Evolutionary conservation across 2,888 invertebrate species (phyloP).

Genomic region (Pyralis farinalis): DNA sequence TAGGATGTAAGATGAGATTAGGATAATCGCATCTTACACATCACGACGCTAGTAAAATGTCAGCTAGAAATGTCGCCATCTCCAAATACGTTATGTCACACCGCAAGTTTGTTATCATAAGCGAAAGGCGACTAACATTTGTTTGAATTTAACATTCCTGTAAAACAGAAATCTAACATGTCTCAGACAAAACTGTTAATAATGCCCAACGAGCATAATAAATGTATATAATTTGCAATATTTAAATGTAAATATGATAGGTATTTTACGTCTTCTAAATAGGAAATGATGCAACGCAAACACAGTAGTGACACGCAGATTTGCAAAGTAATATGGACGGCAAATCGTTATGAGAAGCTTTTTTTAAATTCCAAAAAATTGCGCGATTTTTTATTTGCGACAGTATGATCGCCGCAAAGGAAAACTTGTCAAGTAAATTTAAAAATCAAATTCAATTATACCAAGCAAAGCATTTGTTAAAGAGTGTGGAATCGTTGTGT

Average conservation of each 20-base stretch:
- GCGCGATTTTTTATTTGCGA: slow-evolving; percentile 8
- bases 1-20: too few relatives aligned
- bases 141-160: background rate
- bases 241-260: slow-evolving; percentile 37
- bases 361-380: slow-evolving; percentile 22
- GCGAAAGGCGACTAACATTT: too few relatives aligned
- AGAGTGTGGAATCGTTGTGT: too few relatives aligned
- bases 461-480: too few relatives aligned
- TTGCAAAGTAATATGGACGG: slow-evolving; percentile 77
- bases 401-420: slow-evolving; percentile 4
- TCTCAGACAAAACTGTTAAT: slow-evolving; percentile 46
- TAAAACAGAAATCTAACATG: background rate
- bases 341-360: slow-evolving; percentile 52
- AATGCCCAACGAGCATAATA: slow-evolving; percentile 54
- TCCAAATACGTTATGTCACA: too few relatives aligned
- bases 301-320: slow-evolving; percentile 39
- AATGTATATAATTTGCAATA: slow-evolving; percentile 32
- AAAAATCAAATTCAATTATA: too few relatives aligned
- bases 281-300: slow-evolving; percentile 42
- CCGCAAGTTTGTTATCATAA: too few relatives aligned
- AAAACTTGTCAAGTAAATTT: background rate
- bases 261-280: slow-evolving; percentile 32
- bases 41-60: too few relatives aligned
- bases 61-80: too few relatives aligned
- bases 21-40: too few relatives aligned